phyloP scores from a whole-genome alignment of 2,797 vertebrate species.

The Xyrichtys novacula region DNA sequence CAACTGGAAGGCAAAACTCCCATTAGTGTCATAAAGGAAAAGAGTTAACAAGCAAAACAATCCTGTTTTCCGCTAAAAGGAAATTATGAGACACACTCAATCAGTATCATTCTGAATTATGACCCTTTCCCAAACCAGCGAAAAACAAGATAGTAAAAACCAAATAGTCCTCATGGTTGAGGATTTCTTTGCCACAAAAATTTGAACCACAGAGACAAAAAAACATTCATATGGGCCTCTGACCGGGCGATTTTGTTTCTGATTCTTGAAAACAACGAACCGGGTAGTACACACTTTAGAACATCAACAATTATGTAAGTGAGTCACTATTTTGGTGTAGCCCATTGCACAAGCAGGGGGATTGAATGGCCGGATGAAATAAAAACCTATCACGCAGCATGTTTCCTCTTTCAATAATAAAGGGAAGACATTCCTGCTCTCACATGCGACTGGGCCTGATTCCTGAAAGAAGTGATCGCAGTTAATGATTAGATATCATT shows the following conservation, averaged over 20 bases:
- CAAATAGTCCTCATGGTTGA: conserved; percentile 66
- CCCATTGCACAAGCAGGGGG: conserved; percentile 40
- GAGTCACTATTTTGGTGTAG: conserved; percentile 45
- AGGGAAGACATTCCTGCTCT: conserved; percentile 20
- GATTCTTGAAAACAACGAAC: conserved; percentile 22
- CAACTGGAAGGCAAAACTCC: conserved; percentile 36
- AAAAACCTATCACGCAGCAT: conserved; percentile 49
- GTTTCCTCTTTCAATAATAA: conserved; percentile 42
- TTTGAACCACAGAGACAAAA: conserved; percentile 52
- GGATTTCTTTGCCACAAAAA: conserved; percentile 64
- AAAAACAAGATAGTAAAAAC: conserved; percentile 66
- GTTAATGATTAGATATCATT: conserved; percentile 18
- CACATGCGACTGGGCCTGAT: conserved; percentile 1
- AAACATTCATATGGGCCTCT: conserved; percentile 50
- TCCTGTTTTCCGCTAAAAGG: conserved; percentile 43
- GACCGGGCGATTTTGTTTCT: conserved; percentile 24
- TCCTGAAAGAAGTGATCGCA: conserved; percentile 4
- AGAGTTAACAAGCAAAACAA: conserved; percentile 25
- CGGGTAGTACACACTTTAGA: conserved; percentile 20
- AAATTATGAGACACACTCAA: conserved; percentile 49
- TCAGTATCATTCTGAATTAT: conserved; percentile 47
- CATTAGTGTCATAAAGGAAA: conserved; percentile 37
- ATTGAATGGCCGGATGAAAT: conserved; percentile 25
- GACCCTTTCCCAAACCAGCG: conserved; percentile 28
- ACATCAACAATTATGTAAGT: conserved; percentile 52